Evolutionary conservation across 2,888 invertebrate genomes (phyloP).

Genomic region (Mycalesis mineus): DNA sequence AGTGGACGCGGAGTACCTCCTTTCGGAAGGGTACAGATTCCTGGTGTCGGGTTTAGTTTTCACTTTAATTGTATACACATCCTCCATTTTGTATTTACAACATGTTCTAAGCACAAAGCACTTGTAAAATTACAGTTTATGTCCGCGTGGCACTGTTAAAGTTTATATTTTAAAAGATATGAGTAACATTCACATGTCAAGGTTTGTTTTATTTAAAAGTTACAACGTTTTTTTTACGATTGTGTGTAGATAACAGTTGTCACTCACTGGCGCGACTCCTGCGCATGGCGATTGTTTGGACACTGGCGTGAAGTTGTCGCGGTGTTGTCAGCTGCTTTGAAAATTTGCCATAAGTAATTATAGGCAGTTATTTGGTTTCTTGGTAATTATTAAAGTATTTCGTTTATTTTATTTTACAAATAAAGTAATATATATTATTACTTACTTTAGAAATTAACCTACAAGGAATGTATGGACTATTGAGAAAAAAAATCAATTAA

Average conservation of each 20-base stretch:
- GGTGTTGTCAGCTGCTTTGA: conserved; percentile 12
- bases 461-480: no score
- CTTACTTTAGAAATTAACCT: no score
- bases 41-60: conserved; percentile 79
- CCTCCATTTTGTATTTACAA: conserved; percentile 75
- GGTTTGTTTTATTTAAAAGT: conserved; percentile 21
- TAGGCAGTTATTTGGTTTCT: neutral
- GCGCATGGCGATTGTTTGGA: conserved; percentile 32
- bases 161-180: conserved; percentile 14
- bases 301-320: conserved; percentile 37
- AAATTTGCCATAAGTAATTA: neutral
- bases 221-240: conserved; percentile 32
- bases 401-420: no score
- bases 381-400: neutral
- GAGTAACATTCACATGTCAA: conserved; percentile 24
- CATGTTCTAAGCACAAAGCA: conserved; percentile 18
- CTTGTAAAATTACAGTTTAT: neutral
- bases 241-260: conserved; percentile 10
- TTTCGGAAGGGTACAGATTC: conserved; percentile 80
- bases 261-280: conserved; percentile 30
- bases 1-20: conserved; percentile 82
- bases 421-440: no score
- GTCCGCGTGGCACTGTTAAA: conserved; percentile 3
- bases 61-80: conserved; percentile 82
- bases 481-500: no score